Evolutionary conservation across 1,140 invertebrate species (phyloP), one percentile per base, ranked within the genome.

Genomic region (Heliconius melpomene): DNA sequence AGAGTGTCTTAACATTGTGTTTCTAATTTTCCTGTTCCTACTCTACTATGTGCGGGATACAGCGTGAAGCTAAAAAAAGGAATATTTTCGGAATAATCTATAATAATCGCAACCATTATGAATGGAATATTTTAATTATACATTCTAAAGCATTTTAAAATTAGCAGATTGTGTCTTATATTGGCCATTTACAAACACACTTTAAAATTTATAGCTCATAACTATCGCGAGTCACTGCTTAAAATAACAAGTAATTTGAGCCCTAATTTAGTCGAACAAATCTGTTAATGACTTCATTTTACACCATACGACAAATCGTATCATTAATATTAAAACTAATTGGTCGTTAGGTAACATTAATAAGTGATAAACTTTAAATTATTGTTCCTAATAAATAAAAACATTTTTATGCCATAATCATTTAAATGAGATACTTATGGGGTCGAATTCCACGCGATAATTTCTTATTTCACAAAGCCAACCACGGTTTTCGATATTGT

Each of bases 71-170:
- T 9, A 40, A 40, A 40, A 38, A 50, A 16, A 50, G 11, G 16
- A 13, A 18, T 50, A 50, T 50, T 13, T 50, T 50, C 18, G 7
- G 50, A 20, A 52, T 26, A 9, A 60, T 60, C 13, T 9, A n/a
- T 23, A 13, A 23, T 60, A 20, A 52, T 60, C 32, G 72, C 36
- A 40, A 73, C 40, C 20, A n/a, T 38, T 73, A 46, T n/a, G 8
- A 73, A 73, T 26, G 36, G 36, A 40, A 73, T 46, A 73, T 40
- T 23, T 73, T 40, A 73, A 73, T 57, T 57, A 57, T 57, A 57
- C 20, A 57, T 8, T 57, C 20, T 57, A 11, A 20, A 57, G n/a
- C n/a, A 26, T 60, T 60, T 23, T 26, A 60, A 60, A 60, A 60
- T 60, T 60, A 60, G 8, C n/a, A 60, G 7, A 60, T 60, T 60